Base-by-base conservation (phyloP, 1,140 invertebrate genomes). In the Caerostris extrusa region DNA sequence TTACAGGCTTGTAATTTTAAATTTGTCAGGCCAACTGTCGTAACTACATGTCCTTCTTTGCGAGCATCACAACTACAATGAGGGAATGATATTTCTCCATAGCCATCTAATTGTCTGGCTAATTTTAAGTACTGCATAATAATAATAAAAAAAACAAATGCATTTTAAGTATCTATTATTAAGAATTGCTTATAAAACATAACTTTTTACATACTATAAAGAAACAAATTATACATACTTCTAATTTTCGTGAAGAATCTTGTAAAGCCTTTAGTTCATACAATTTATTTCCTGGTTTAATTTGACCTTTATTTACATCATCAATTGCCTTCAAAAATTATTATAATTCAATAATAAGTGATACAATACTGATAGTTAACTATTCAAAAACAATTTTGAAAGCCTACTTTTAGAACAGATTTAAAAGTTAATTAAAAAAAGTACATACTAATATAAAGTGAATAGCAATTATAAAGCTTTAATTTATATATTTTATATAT, bases 181-280 rank as follows among this genome's bases (percentile, higher is more conserved):
- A 50, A 71, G 34, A 50, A 1, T 53, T 14, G 10, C 10, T 50
- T 2, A 19, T 5, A 69, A n/a, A 7, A 77, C 53, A 12, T 85
- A 7, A n/a, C 19, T 50, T 82, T 8, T 85, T 10, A 19, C 19
- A 67, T 67, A 67, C 12, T 67, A 67, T 8, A 57, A 12, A 6
- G 50, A 60, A 6, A 4, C 56, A 17, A 85, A 85, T 10, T 17
- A 60, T 10, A 88, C 94, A 93, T 95, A 97, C 97, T 96, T 99
- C 98, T 93, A 97, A 96, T 95, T 98, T 98, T 95, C 98, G 97
- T 53, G 97, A 97, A 77, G 97, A 97, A 95, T 99, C 98, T 96
- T 99, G 98, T 61, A 99, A 96, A 34, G 98, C 98, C 96, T 99
- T 99, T 88, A 99, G 96, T 96, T 99, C 98, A 96, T 99, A 99